Evolutionary conservation across 2,888 invertebrate genomes (phyloP).

Genomic region (Oeneis ivallda): DNA sequence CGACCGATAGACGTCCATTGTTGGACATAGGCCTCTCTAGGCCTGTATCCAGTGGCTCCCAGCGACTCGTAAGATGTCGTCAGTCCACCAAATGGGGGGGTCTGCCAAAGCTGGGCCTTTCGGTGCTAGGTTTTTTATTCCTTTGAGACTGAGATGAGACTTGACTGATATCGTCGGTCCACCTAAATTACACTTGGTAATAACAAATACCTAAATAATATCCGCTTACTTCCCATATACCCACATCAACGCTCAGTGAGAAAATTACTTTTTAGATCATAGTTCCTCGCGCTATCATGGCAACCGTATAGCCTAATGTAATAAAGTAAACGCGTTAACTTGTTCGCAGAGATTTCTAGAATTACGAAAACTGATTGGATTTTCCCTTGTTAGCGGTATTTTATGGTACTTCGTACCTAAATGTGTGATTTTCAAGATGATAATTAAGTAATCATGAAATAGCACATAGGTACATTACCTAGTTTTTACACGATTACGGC

Average conservation of each 20-base stretch:
- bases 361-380: slow-evolving; percentile 29
- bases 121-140: too few species aligned
- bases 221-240: not conserved
- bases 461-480: too few species aligned
- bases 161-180: too few species aligned
- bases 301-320: slow-evolving; percentile 26
- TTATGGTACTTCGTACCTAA: slow-evolving; percentile 4
- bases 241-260: slow-evolving; percentile 7
- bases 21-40: too few species aligned
- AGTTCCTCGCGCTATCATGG: slow-evolving; percentile 19
- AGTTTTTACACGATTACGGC: too few species aligned
- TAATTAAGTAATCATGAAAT: slow-evolving; percentile 10
- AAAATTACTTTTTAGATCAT: slow-evolving; percentile 15
- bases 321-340: slow-evolving; percentile 25
- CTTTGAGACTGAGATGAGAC: too few species aligned
- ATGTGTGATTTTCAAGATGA: not conserved
- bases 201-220: not conserved
- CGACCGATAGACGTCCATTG: too few species aligned
- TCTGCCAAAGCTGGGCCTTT: too few species aligned
- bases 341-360: slow-evolving; percentile 26
- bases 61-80: too few species aligned
- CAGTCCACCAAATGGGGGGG: too few species aligned
- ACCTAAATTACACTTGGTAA: too few species aligned
- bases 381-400: slow-evolving; percentile 24
- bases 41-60: too few species aligned